Evolutionary conservation across 2,888 invertebrate genomes (phyloP).

Genomic region (Drosophila kuntzei): DNA sequence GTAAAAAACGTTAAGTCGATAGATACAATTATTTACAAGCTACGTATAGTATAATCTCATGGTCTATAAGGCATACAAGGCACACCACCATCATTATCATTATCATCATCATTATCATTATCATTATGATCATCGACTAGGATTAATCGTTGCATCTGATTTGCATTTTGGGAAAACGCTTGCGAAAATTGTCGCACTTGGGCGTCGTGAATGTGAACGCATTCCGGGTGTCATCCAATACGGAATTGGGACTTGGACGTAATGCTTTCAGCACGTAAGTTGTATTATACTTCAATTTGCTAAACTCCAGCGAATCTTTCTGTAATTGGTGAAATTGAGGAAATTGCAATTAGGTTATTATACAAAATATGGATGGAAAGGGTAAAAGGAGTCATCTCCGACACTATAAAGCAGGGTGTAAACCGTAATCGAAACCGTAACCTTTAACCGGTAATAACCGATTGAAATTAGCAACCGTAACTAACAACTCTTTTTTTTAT

Average conservation of each 20-base stretch:
- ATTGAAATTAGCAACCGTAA: no score
- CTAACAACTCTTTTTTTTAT: no score
- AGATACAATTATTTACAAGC: slow-evolving; percentile 74
- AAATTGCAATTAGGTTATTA: neutral
- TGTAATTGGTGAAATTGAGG: slow-evolving; percentile 55
- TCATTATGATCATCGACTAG: slow-evolving; percentile 7
- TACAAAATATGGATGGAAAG: no score
- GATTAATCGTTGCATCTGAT: slow-evolving; percentile 76
- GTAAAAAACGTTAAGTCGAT: slow-evolving; percentile 61
- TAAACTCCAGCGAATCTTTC: slow-evolving; percentile 84
- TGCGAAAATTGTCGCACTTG: slow-evolving; percentile 83
- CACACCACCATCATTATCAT: slow-evolving; percentile 13
- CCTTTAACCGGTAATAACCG: no score
- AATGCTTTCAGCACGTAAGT: slow-evolving; percentile 81
- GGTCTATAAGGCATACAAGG: slow-evolving; percentile 28
- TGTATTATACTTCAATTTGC: slow-evolving; percentile 84
- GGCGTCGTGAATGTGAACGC: slow-evolving; percentile 83
- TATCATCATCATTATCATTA: slow-evolving; percentile 68
- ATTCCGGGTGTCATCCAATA: slow-evolving; percentile 53
- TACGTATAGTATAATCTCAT: slow-evolving; percentile 75
- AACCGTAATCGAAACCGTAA: no score
- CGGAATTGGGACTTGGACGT: slow-evolving; percentile 57
- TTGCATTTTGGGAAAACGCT: slow-evolving; percentile 83
- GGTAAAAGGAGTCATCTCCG: no score
- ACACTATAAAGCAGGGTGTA: no score